Evolutionary conservation across 2,113 vertebrate genomes (phyloP), one percentile per base, ranked within the genome.

Genomic region (Nematolebias whitei): DNA sequence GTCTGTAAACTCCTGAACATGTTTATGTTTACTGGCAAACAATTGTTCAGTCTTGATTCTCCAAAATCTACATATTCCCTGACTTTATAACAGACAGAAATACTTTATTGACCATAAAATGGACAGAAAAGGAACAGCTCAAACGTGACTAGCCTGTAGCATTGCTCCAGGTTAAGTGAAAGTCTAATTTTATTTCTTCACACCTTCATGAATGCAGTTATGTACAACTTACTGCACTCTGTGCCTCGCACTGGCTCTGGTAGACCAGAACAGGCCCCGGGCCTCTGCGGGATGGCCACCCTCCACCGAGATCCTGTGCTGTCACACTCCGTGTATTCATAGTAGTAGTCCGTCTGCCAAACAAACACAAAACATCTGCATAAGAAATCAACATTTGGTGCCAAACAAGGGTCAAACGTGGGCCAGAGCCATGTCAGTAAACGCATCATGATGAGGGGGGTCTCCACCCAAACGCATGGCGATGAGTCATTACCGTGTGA

Each of bases 241-340:
- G 95, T 97, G 88, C 98, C 98, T 71, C 88, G 94, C 54, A 98
- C 95, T 0, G 98, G 98, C 58, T 96, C 96, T 0, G 98, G 98
- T 47, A 99, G 90, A 86, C 95, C 95, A 13, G 88, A 83, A 87
- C 98, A 99, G 56, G 91, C 79, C 73, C 88, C 92, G 0, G 90
- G 88, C 0, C 71, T 90, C 22, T 94, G 95, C 0, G 97, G 97
- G 78, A 99, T 93, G 79, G 98, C 96, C 54, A 99, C 98, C 72
- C 98, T 93, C 98, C 98, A 99, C 68, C 98, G 93, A 60, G 96
- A 96, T 67, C 96, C 97, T 12, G 93, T 96, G 87, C 95, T 95
- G 86, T 98, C 96, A 52, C 98, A 99, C 71, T 99, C 97, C 0
- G 97, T 99, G 88, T 99, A 99, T 90, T 98, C 94, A 74, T 94